Base-by-base conservation (phyloP, 2,888 invertebrate species). In the Perdita meconis region DNA sequence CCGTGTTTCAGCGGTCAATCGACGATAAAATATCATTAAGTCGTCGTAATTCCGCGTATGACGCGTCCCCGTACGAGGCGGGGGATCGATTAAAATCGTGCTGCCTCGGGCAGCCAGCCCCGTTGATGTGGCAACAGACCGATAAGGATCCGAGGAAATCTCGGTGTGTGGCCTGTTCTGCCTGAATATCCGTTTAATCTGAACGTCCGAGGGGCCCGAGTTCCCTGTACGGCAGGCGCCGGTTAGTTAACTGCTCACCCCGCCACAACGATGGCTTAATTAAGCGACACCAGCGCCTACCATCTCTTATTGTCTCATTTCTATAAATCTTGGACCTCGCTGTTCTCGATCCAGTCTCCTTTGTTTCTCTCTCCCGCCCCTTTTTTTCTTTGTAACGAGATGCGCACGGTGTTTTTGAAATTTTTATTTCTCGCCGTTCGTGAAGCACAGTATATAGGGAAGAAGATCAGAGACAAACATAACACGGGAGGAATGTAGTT, bases 231-330 rank as follows among this genome's bases (percentile, higher is more conserved):
- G 38, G 63, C 53, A 76, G 78, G 78, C 84, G 78, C 82, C 78
- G 67, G 80, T 78, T 69, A 56, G 76, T 78, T 78, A 78, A 80
- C 67, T 56, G 75, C 38, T 76, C 71, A 59, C 69, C 74, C 69
- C 66, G 44, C 50, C 42, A n/a, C 63, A 55, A 68, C 66, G 80
- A 84, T 84, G 84, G 72, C 84, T 84, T 82, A 84, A 84, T 84
- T 84, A 84, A 84, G 66, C 66, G 61, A 59, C 74, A 69, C 57
- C 40, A 66, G 30, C 47, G 59, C 22, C 57, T 55, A 55, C 66
- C 59, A 65, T 64, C 69, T 82, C 65, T 71, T 71, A 55, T 75
- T 57, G 47, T 78, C 60, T 51, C 73, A 24, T 69, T 80, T 75
- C 65, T 68, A 60, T 67, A 77, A 72, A 66, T 75, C 70, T 71